Percentiles rank a stretch among this genome's conserved stretches.
These are phyloP conservation scores for Ursus arctos DNA, from an alignment of 2,113 vertebrate genomes.

Conservation along the genomic window DNA sequence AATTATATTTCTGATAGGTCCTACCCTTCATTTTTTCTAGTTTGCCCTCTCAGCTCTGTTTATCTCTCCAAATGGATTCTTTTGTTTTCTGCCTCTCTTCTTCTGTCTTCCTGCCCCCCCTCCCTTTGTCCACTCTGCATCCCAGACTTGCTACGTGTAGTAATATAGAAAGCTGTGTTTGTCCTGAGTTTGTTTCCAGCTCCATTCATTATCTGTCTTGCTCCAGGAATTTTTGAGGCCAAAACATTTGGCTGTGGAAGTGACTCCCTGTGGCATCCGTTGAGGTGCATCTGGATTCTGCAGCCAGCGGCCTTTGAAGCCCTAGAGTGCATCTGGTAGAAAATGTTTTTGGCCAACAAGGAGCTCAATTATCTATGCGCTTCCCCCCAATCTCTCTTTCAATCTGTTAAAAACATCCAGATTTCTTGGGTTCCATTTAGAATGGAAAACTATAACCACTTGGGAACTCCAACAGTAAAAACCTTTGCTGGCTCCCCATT, in stretches of 20 bases:
- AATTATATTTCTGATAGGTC: neutral
- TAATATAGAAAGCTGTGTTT: neutral
- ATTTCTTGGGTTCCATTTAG: slow-evolving; percentile 68
- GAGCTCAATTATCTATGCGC: slow-evolving; percentile 66
- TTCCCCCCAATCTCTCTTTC: slow-evolving; percentile 65
- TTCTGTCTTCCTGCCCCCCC: no score
- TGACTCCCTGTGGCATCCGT: neutral
- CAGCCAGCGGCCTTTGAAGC: slow-evolving; percentile 59
- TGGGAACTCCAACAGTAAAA: slow-evolving; percentile 58
- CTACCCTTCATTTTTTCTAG: neutral
- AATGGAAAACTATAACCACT: slow-evolving; percentile 71
- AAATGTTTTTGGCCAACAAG: slow-evolving; percentile 57
- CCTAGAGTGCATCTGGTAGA: slow-evolving; percentile 52
- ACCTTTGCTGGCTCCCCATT: slow-evolving; percentile 30
- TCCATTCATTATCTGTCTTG: neutral
- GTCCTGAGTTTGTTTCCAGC: neutral
- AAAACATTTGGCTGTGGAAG: slow-evolving; percentile 26
- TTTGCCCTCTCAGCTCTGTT: neutral
- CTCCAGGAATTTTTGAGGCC: slow-evolving; percentile 41
- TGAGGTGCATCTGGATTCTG: slow-evolving; percentile 60
- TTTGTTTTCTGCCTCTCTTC: neutral
- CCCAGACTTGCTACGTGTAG: neutral
- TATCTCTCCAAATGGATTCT: neutral
- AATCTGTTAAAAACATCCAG: slow-evolving; percentile 79
- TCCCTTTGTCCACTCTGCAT: neutral